Evolutionary conservation across 2,888 invertebrate genomes (phyloP).

Genomic region (Automeris io): DNA sequence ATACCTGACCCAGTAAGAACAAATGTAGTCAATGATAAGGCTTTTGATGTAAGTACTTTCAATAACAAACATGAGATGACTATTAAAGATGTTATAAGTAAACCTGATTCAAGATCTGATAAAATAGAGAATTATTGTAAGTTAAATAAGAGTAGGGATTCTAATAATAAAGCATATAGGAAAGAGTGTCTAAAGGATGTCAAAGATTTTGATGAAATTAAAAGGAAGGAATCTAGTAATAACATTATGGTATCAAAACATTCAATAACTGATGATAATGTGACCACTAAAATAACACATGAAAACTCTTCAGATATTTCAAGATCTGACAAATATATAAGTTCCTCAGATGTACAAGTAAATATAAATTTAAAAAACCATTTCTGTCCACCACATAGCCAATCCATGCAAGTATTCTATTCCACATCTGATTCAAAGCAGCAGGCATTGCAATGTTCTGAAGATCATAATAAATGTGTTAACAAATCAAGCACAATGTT

Average conservation of each 20-base stretch:
- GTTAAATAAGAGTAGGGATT: slow-evolving; percentile 70
- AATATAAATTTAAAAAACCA: slow-evolving; percentile 16
- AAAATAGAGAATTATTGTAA: slow-evolving; percentile 73
- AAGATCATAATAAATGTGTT: slow-evolving; percentile 8
- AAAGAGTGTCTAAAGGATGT: slow-evolving; percentile 35
- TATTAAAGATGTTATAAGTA: slow-evolving; percentile 36
- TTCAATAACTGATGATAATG: slow-evolving; percentile 23
- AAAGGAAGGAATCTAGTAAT: slow-evolving; percentile 22
- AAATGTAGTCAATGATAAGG: slow-evolving; percentile 56
- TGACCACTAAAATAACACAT: slow-evolving; percentile 25
- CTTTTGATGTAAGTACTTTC: slow-evolving; percentile 58
- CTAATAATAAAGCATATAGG: slow-evolving; percentile 40
- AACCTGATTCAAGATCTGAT: slow-evolving; percentile 64
- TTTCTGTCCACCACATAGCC: slow-evolving; percentile 11
- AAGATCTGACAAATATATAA: slow-evolving; percentile 44
- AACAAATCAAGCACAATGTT: not conserved
- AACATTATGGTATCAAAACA: slow-evolving; percentile 14
- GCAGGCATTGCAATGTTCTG: slow-evolving; percentile 15
- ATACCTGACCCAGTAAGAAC: slow-evolving; percentile 57
- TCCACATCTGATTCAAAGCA: slow-evolving; percentile 27
- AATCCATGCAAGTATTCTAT: slow-evolving; percentile 36
- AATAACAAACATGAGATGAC: slow-evolving; percentile 41
- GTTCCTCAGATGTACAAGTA: slow-evolving; percentile 26
- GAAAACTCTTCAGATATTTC: slow-evolving; percentile 56
- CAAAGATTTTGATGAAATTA: slow-evolving; percentile 16